Conservation (phyloP, 2,888 invertebrate species). For the Digitonthophagus gazella region DNA sequence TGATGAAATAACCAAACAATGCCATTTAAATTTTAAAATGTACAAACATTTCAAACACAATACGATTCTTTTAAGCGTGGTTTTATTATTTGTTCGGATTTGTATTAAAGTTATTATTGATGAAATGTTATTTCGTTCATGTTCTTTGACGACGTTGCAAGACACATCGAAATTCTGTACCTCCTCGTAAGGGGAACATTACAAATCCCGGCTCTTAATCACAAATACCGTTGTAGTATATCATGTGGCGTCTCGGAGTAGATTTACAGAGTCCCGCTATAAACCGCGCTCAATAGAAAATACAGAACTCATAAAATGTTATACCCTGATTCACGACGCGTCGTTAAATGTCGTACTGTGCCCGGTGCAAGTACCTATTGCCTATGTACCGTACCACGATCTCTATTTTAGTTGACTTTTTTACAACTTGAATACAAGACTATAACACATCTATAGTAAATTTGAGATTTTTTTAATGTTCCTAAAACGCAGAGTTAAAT, state of each 20-base stretch:
- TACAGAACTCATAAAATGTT: conserved; percentile 30
- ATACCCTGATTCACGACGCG: conserved; percentile 30
- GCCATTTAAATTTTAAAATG: not conserved
- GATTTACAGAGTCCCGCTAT: conserved; percentile 21
- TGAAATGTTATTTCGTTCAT: not conserved
- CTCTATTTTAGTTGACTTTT: not conserved
- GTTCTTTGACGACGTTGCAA: not conserved
- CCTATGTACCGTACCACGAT: not conserved
- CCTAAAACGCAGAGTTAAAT: no score
- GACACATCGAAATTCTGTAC: not conserved
- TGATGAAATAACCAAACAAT: no score
- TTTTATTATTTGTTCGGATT: no score
- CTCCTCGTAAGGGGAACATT: not conserved
- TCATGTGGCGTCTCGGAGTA: not conserved
- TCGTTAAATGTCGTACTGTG: conserved; percentile 19
- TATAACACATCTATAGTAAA: no score
- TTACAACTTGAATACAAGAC: no score
- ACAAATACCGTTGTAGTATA: conserved; percentile 3
- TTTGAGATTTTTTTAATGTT: no score
- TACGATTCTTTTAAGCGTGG: no score
- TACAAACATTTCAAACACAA: no score
- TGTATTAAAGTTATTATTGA: not conserved
- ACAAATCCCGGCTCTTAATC: not conserved
- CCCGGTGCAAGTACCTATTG: conserved; percentile 12
- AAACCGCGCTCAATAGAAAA: conserved; percentile 27